phyloP scores from a whole-genome alignment of 1,140 invertebrate species.

The Belonocnema kinseyi region DNA sequence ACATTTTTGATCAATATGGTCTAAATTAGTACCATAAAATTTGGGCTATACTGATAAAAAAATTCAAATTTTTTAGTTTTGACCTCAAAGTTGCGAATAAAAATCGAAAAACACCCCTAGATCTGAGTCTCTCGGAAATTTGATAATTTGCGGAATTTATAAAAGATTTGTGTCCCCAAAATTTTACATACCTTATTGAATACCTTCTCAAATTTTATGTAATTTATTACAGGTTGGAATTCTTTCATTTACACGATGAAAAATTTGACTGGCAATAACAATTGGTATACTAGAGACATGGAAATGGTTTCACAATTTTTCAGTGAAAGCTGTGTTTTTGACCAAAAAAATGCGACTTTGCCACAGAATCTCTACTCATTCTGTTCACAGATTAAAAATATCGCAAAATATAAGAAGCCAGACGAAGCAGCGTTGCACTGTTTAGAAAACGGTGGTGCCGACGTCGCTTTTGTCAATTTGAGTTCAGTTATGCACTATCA shows the following conservation, averaged over 20 bases:
- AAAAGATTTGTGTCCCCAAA: too few species aligned
- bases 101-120: too few species aligned
- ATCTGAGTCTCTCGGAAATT: too few species aligned
- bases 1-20: too few species aligned
- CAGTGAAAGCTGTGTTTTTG: constrained; percentile 77
- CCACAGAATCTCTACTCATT: constrained; percentile 58
- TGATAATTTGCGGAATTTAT: too few species aligned
- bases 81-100: too few species aligned
- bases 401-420: constrained; percentile 39
- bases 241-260: constrained; percentile 74
- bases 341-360: constrained; percentile 43
- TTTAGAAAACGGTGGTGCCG: constrained; percentile 79
- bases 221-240: constrained; percentile 74
- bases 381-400: not conserved
- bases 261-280: constrained; percentile 61
- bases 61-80: too few species aligned
- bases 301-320: constrained; percentile 79
- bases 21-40: too few species aligned
- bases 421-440: constrained; percentile 84
- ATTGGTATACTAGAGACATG: constrained; percentile 69
- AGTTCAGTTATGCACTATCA: constrained; percentile 81
- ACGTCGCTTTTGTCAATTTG: constrained; percentile 91
- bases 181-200: not conserved
- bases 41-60: too few species aligned
- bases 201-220: not conserved